Conservation (phyloP, 2,797 vertebrate genomes). For the Apogon hyalosoma region DNA sequence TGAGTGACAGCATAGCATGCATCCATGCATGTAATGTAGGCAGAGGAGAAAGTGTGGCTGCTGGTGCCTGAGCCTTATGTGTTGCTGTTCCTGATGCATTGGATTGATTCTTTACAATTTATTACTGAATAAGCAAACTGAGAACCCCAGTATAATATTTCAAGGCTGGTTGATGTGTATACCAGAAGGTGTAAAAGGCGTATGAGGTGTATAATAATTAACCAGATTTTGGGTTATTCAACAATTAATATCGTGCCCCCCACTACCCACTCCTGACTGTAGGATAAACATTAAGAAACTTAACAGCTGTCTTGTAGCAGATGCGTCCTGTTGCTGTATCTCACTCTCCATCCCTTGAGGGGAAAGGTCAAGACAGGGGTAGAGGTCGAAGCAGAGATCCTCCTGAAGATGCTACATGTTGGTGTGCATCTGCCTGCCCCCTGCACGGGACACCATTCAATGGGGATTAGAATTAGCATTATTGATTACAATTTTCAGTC, state of each 20-base stretch:
- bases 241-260: conserved; percentile 64
- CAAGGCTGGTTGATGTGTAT: conserved; percentile 18
- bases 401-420: conserved; percentile 76
- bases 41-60: conserved; percentile 57
- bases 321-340: conserved; percentile 79
- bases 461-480: conserved; percentile 66
- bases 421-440: conserved; percentile 79
- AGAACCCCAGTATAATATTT: conserved; percentile 33
- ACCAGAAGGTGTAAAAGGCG: conserved; percentile 30
- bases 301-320: conserved; percentile 85
- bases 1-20: conserved; percentile 67
- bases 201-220: conserved; percentile 64
- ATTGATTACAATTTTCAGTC: conserved; percentile 66
- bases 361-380: conserved; percentile 75
- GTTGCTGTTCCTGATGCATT: conserved; percentile 15
- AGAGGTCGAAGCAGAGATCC: conserved; percentile 69
- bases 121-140: conserved; percentile 14
- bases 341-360: conserved; percentile 75
- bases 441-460: conserved; percentile 31
- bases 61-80: conserved; percentile 34
- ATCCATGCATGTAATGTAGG: conserved; percentile 73
- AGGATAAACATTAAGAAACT: conserved; percentile 78
- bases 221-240: conserved; percentile 71
- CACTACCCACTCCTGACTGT: conserved; percentile 51
- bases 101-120: conserved; percentile 21